A percentile compares a stretch with the other conserved stretches of the same genome.
phyloP scores from a whole-genome alignment of 2,888 invertebrate genomes.

The Philopedon plagiatum region DNA sequence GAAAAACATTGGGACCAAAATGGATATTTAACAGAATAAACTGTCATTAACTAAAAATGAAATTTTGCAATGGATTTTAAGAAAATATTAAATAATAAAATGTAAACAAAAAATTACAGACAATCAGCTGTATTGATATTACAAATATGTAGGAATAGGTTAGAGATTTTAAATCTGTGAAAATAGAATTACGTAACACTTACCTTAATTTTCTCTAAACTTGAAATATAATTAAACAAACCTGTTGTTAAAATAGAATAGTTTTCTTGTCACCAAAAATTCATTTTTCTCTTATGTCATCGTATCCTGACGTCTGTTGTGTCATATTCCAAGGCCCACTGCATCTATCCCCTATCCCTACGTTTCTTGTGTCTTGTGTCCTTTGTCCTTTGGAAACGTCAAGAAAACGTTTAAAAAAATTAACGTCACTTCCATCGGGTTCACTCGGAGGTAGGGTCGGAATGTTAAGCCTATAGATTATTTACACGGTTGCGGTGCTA shows the following conservation, averaged over 20 bases:
- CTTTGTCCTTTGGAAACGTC: no score
- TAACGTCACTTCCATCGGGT: no score
- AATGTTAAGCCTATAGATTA: no score
- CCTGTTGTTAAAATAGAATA: conserved; percentile 25
- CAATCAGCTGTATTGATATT: conserved; percentile 42
- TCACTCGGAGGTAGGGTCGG: no score
- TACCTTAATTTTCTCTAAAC: conserved; percentile 13
- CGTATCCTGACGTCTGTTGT: not conserved
- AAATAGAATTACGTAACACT: not conserved
- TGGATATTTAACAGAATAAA: not conserved
- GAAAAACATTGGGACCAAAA: conserved; percentile 15
- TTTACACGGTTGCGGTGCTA: no score
- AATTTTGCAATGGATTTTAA: not conserved
- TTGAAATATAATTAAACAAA: conserved; percentile 4
- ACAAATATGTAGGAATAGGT: conserved; percentile 10
- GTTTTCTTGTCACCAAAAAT: conserved; percentile 7
- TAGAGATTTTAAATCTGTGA: not conserved
- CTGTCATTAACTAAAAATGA: not conserved
- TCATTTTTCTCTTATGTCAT: conserved; percentile 32
- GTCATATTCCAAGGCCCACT: conserved; percentile 16
- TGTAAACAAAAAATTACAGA: conserved; percentile 24
- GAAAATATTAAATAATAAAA: not conserved
- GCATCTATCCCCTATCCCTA: no score
- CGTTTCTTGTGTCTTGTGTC: no score
- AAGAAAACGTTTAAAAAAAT: no score